Percentiles rank a stretch among this genome's conserved stretches.
Evolutionary conservation across 2,888 invertebrate genomes (phyloP).

Genomic region (Ormyrus nitidulus): DNA sequence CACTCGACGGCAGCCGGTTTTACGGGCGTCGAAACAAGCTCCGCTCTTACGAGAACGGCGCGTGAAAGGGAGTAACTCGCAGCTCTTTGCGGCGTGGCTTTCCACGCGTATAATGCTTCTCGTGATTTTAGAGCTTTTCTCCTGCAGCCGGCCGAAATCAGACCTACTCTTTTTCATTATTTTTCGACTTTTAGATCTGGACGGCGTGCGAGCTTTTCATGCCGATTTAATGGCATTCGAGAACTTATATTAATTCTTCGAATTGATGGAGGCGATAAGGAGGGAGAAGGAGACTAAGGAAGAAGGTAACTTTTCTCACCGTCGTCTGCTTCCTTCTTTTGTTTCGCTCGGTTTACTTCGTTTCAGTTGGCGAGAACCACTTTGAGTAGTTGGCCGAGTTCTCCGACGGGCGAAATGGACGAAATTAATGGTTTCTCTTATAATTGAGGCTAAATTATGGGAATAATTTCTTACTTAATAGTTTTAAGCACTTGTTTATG

Average conservation of each 20-base stretch:
- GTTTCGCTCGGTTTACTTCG: neutral
- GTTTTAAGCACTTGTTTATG: no score
- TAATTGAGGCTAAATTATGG: neutral
- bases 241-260: slow-evolving; percentile 44
- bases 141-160: slow-evolving; percentile 16
- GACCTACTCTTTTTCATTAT: slow-evolving; percentile 42
- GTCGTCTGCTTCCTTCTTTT: neutral
- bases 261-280: slow-evolving; percentile 10
- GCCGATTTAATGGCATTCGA: slow-evolving; percentile 26
- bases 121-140: slow-evolving; percentile 39
- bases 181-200: slow-evolving; percentile 43
- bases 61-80: neutral
- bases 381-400: slow-evolving; percentile 3
- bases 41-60: slow-evolving; percentile 51
- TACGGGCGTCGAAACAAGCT: slow-evolving; percentile 64
- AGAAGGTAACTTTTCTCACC: no score
- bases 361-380: neutral
- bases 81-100: slow-evolving; percentile 12
- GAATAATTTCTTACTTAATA: no score
- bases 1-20: slow-evolving; percentile 60
- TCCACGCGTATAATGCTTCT: slow-evolving; percentile 25
- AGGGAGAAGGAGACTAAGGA: neutral
- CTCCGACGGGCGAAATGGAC: neutral
- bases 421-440: slow-evolving; percentile 15
- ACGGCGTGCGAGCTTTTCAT: slow-evolving; percentile 17